These are phyloP conservation scores for Acomys russatus DNA, from an alignment of 2,797 vertebrate species.

Conservation along the genomic window DNA sequence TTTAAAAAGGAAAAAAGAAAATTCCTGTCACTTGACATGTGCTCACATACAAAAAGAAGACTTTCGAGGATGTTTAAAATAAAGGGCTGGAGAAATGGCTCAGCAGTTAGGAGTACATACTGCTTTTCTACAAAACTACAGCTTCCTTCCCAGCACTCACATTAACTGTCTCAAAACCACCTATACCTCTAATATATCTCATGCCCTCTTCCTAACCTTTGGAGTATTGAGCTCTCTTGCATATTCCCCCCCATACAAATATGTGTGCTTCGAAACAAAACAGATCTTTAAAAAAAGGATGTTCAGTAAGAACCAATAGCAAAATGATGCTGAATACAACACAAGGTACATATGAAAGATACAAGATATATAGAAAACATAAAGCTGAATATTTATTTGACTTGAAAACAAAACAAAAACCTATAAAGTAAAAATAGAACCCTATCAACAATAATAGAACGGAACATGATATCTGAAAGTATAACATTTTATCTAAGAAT, in stretches of 20 bases:
- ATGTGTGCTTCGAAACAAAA: neutral
- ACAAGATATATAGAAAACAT: neutral
- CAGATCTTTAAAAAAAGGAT: slow-evolving; percentile 20
- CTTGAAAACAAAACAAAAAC: neutral
- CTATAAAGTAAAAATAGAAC: neutral
- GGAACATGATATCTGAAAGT: neutral
- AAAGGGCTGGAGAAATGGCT: neutral
- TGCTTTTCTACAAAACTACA: neutral
- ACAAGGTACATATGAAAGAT: neutral
- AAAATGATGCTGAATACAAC: slow-evolving; percentile 41
- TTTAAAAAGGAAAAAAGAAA: no score
- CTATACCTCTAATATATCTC: neutral
- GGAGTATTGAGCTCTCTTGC: neutral
- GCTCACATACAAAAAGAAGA: neutral
- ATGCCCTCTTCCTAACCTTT: neutral
- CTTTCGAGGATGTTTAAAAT: slow-evolving; percentile 33
- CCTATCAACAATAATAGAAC: slow-evolving; percentile 23
- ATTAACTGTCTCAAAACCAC: neutral
- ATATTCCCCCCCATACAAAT: neutral
- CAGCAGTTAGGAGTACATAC: neutral
- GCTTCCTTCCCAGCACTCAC: neutral
- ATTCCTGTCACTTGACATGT: neutral
- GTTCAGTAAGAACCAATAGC: slow-evolving; percentile 7
- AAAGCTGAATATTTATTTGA: slow-evolving; percentile 52
- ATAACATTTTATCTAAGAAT: slow-evolving; percentile 43